Conservation (phyloP, 2,888 invertebrate species). For the Caenorhabditis zanzibari region DNA sequence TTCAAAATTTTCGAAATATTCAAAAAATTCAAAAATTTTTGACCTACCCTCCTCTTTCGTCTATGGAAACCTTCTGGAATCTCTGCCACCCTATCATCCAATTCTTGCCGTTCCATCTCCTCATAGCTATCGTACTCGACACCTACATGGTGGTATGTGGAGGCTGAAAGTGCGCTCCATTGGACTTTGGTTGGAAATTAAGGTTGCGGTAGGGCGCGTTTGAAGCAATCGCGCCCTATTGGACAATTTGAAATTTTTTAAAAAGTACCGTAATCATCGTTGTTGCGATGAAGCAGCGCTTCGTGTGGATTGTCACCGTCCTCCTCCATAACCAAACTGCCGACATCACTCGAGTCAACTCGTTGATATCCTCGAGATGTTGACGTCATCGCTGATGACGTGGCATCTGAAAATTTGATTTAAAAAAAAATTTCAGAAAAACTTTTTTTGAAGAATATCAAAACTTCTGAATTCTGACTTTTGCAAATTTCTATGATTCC, state of each 20-base stretch:
- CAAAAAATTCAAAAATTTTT: not conserved
- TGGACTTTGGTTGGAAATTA: not conserved
- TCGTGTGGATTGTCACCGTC: slow-evolving; percentile 56
- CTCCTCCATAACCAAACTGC: slow-evolving; percentile 49
- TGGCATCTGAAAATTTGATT: slow-evolving; percentile 62
- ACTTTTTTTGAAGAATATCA: not conserved
- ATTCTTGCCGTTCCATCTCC: slow-evolving; percentile 79
- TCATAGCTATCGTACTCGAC: slow-evolving; percentile 73
- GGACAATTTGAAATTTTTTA: not conserved
- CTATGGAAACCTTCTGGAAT: slow-evolving; percentile 79
- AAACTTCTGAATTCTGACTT: too few species aligned
- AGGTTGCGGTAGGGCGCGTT: too few species aligned
- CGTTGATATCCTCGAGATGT: slow-evolving; percentile 62
- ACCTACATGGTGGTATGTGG: slow-evolving; percentile 66
- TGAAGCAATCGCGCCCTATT: not conserved
- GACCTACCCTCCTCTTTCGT: slow-evolving; percentile 75
- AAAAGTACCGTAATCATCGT: slow-evolving; percentile 58
- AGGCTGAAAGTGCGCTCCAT: slow-evolving; percentile 40
- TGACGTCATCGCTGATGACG: slow-evolving; percentile 67
- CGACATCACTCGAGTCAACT: slow-evolving; percentile 60
- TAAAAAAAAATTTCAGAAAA: slow-evolving; percentile 3
- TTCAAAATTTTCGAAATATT: not conserved
- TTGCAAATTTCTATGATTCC: not conserved
- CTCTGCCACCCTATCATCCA: slow-evolving; percentile 80
- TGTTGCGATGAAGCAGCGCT: slow-evolving; percentile 45